These are phyloP conservation scores for Oryctolagus cuniculus DNA, from an alignment of 2,113 vertebrate genomes.

Conservation along the genomic window mOryCun1.1 NC_091447.1:5916001-5916500, in stretches of 20 bases:
- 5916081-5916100: background rate
- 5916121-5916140: background rate
- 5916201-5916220: background rate
- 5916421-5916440: background rate
- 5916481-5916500: background rate
- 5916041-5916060: no score
- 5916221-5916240: background rate
- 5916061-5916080: background rate
- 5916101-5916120: background rate
- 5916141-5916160: background rate
- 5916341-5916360: background rate
- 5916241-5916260: background rate
- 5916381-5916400: background rate
- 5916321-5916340: background rate
- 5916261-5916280: background rate
- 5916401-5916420: background rate
- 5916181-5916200: background rate
- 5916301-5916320: background rate
- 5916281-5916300: background rate
- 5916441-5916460: background rate
- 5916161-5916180: background rate
- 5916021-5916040: no score
- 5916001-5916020: no score
- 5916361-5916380: background rate
- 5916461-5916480: background rate